Evolutionary conservation across 2,113 vertebrate genomes (phyloP).

Genomic region (Neoarius graeffei): DNA sequence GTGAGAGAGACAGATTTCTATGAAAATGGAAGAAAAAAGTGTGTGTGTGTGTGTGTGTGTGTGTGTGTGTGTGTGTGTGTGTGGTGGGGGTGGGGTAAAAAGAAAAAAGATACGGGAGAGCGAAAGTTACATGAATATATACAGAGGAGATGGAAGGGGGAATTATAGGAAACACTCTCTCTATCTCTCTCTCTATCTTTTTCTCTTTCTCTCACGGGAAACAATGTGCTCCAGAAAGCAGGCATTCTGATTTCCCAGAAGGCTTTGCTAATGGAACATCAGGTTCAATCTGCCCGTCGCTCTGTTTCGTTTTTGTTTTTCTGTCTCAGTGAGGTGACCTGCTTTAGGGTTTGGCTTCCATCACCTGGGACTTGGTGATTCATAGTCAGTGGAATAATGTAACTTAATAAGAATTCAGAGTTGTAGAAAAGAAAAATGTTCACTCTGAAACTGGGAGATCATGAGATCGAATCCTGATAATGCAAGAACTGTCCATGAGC

Average conservation of each 20-base stretch:
- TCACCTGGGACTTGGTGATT: slow-evolving; percentile 25
- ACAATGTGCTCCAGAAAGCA: slow-evolving; percentile 53
- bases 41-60: too few species aligned
- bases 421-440: background rate
- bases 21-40: background rate
- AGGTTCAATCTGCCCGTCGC: slow-evolving; percentile 42
- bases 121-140: slow-evolving; percentile 13
- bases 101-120: slow-evolving; percentile 25
- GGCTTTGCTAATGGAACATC: slow-evolving; percentile 55
- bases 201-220: slow-evolving; percentile 26
- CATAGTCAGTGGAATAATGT: slow-evolving; percentile 17
- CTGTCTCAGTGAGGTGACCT: slow-evolving; percentile 36
- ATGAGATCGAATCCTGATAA: background rate
- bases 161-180: slow-evolving; percentile 12
- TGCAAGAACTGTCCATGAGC: background rate
- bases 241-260: slow-evolving; percentile 54
- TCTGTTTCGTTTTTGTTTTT: slow-evolving; percentile 51
- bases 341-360: slow-evolving; percentile 27
- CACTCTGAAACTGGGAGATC: background rate
- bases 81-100: background rate
- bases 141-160: slow-evolving; percentile 9
- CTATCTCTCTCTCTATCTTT: slow-evolving; percentile 11
- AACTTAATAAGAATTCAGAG: slow-evolving; percentile 16
- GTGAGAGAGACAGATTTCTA: slow-evolving; percentile 13
- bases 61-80: too few species aligned